phyloP scores from a whole-genome alignment of 2,888 invertebrate genomes.

The Anorthoa munda region DNA sequence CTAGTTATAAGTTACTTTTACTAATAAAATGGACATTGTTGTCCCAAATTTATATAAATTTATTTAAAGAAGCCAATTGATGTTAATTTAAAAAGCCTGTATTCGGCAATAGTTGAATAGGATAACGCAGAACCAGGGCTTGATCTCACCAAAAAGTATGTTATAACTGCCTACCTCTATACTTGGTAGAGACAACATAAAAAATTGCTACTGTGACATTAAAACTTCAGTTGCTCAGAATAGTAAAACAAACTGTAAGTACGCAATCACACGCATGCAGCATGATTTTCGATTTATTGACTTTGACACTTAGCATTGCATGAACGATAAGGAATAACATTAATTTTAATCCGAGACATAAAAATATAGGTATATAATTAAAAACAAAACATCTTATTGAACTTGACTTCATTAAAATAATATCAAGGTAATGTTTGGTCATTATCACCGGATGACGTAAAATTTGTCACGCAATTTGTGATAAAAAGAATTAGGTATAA shows the following conservation, averaged over 20 bases:
- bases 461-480: slow-evolving; percentile 70
- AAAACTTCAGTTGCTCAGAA: background rate
- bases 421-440: slow-evolving; percentile 72
- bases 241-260: background rate
- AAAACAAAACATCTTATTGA: slow-evolving; percentile 67
- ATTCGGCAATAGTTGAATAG: background rate
- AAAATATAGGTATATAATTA: slow-evolving; percentile 13
- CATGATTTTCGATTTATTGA: slow-evolving; percentile 39
- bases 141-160: background rate
- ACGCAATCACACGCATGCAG: slow-evolving; percentile 11
- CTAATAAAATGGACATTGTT: no score
- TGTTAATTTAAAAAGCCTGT: background rate
- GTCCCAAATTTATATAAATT: background rate
- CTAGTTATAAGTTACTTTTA: no score
- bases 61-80: background rate
- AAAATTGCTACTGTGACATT: slow-evolving; percentile 11
- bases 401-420: slow-evolving; percentile 77
- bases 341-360: slow-evolving; percentile 10
- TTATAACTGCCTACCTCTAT: background rate
- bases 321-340: slow-evolving; percentile 31
- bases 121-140: background rate
- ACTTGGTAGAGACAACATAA: no score
- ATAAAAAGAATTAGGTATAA: slow-evolving; percentile 75
- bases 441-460: slow-evolving; percentile 77
- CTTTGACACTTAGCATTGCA: slow-evolving; percentile 29